These are phyloP conservation scores for Conchocele bisecta DNA, from an alignment of 2,888 invertebrate genomes.

Conservation along the genomic window DNA sequence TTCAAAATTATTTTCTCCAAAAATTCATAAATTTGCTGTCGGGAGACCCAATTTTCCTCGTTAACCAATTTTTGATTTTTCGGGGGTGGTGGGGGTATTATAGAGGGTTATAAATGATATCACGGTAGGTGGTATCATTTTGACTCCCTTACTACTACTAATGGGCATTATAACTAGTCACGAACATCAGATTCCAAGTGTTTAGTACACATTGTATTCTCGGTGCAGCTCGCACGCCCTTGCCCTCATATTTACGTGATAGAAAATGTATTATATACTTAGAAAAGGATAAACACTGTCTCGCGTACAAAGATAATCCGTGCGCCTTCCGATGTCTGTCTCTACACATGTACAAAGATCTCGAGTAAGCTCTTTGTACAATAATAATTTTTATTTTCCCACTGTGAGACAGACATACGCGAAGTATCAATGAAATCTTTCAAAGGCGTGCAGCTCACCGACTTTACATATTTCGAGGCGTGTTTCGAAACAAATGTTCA, in stretches of 20 bases:
- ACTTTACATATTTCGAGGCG: conserved; percentile 29
- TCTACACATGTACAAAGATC: conserved; percentile 18
- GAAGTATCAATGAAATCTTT: not conserved
- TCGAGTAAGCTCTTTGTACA: conserved; percentile 13
- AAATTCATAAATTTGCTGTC: too few relatives aligned
- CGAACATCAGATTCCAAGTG: conserved; percentile 40
- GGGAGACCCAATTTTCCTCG: too few relatives aligned
- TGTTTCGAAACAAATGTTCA: conserved; percentile 29
- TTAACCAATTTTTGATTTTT: too few relatives aligned
- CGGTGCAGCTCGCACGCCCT: conserved; percentile 23
- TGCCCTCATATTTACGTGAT: conserved; percentile 10
- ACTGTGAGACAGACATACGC: too few relatives aligned
- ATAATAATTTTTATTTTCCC: too few relatives aligned
- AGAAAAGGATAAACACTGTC: conserved; percentile 18
- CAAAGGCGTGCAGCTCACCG: conserved; percentile 4
- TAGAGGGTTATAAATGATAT: too few relatives aligned
- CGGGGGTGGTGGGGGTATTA: too few relatives aligned
- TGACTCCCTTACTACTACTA: too few relatives aligned
- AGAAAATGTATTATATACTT: conserved; percentile 23
- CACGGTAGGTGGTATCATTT: too few relatives aligned
- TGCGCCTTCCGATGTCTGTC: conserved; percentile 44
- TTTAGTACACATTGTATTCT: conserved; percentile 23
- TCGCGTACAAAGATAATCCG: conserved; percentile 24
- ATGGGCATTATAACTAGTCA: conserved; percentile 51
- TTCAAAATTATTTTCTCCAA: too few relatives aligned